A percentile compares a stretch with the other conserved stretches of the same genome.
phyloP scores from a whole-genome alignment of 2,888 invertebrate genomes.

The Himalopsyche japonica region DNA sequence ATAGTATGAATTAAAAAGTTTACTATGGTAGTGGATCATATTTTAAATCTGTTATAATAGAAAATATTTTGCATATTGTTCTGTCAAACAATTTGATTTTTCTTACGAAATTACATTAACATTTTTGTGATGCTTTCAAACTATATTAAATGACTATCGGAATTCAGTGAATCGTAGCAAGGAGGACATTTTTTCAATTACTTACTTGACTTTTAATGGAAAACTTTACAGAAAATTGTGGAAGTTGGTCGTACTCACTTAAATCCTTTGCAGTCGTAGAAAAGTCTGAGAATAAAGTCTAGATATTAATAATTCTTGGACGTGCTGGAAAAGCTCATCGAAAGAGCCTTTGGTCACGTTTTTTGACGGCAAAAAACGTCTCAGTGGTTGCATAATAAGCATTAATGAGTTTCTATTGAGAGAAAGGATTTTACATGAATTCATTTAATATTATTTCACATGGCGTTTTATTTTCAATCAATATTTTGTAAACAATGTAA shows the following conservation, averaged over 20 bases:
- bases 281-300: background rate
- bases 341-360: conserved; percentile 13
- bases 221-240: background rate
- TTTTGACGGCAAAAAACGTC: background rate
- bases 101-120: too few relatives aligned
- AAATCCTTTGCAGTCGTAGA: background rate
- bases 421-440: conserved; percentile 3
- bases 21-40: too few relatives aligned
- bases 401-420: conserved; percentile 24
- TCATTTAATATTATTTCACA: background rate
- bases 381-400: conserved; percentile 13
- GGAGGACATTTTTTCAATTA: background rate
- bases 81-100: too few relatives aligned
- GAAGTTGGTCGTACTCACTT: background rate
- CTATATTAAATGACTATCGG: background rate
- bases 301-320: background rate
- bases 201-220: background rate
- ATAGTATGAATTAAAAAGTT: too few relatives aligned
- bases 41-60: too few relatives aligned
- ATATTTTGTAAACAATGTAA: too few relatives aligned
- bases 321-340: background rate
- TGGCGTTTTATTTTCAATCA: too few relatives aligned
- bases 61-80: too few relatives aligned
- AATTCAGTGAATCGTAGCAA: background rate
- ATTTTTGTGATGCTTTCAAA: too few relatives aligned